Percentiles rank a stretch among this genome's conserved stretches.
These are phyloP conservation scores for Ceyx margarethae DNA, from an alignment of 2,113 vertebrate genomes.

Conservation along the genomic window DNA sequence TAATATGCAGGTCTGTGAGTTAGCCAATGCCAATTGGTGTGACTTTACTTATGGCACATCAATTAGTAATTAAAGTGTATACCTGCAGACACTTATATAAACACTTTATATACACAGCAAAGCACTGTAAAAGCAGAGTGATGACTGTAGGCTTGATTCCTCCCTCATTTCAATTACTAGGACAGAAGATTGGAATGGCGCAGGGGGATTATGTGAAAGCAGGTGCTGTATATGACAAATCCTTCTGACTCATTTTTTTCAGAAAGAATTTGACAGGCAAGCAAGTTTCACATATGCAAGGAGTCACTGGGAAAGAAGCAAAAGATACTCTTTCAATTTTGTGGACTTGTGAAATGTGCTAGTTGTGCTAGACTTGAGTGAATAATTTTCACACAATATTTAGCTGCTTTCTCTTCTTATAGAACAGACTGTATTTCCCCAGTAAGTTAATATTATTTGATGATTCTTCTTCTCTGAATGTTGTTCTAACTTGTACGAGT, in stretches of 20 bases:
- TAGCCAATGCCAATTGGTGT: neutral
- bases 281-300: neutral
- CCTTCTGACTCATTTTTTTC: neutral
- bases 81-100: neutral
- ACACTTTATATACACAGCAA: neutral
- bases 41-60: neutral
- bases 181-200: neutral
- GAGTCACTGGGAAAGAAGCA: neutral
- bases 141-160: neutral
- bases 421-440: neutral
- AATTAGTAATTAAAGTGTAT: neutral
- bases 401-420: neutral
- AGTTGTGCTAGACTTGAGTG: neutral
- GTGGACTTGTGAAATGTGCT: neutral
- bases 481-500: neutral
- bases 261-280: neutral
- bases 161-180: neutral
- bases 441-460: neutral
- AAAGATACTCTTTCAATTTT: neutral
- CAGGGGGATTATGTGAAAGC: neutral
- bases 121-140: neutral
- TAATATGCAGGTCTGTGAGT: neutral
- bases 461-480: neutral
- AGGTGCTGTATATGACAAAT: neutral
- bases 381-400: neutral